Base-by-base conservation (phyloP, 2,113 vertebrate species). In the Pollachius pollachius region DNA sequence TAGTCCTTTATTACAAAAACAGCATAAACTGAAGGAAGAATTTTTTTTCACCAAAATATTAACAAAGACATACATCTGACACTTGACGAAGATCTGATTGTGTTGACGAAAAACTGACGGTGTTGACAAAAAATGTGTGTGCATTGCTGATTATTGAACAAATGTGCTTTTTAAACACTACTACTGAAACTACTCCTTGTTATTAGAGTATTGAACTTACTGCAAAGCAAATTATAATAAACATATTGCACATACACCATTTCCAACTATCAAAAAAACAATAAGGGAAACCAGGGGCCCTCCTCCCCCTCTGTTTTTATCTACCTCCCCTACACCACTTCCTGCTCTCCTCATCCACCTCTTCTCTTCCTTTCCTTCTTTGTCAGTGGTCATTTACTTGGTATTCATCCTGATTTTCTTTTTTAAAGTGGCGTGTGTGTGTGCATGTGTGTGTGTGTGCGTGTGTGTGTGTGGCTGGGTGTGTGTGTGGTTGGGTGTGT, bases 101-200 rank as follows among this genome's bases (percentile, higher is more conserved):
- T 25, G 60, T 62, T 62, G 60, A 64, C 30, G 3, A 37, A 64
- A 5, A 37, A 21, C 62, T 64, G 62, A 64, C 16, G 30, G 62
- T 37, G 30, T 41, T 41, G 30, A 62, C 60, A 41, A 62, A 25
- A 12, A 25, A 25, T 23, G 25, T 27, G 15, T 57, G 17, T 62
- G 60, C 60, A 62, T 62, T 62, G 3, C 3, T 62, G 60, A 60
- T 60, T 60, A 60, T 62, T 62, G 30, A n/a, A 41, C 62, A 34
- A n/a, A 30, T 30, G 11, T 64, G n/a, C 60, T 62, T 23, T 62
- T 21, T 60, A 60, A 60, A 23, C 21, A 60, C 58, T 60, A 60
- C 58, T 60, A 60, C 58, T 60, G 4, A 60, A 60, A 60, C 58
- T 60, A 23, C 21, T 23, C 21, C 21, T 23, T 23, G 21, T 23